A percentile compares a stretch with the other conserved stretches of the same genome.
Conservation (phyloP, 2,888 invertebrate species). For the Andrena hattorfiana region DNA sequence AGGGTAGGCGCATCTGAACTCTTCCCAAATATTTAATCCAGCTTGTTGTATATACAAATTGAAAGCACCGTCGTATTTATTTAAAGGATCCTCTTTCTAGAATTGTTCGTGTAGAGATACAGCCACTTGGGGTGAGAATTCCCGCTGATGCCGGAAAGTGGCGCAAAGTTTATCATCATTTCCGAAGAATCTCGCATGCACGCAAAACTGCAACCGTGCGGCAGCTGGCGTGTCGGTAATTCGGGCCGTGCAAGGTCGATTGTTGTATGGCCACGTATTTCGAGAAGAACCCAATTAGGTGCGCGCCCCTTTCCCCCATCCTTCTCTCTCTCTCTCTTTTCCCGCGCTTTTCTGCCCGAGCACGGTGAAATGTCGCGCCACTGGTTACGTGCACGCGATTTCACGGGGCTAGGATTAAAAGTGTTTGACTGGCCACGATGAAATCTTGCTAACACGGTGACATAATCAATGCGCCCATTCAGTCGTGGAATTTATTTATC, state of each 20-base stretch:
- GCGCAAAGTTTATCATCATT: constrained; percentile 26
- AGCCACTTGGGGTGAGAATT: not conserved
- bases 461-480: constrained; percentile 14
- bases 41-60: not conserved
- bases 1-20: not conserved
- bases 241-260: constrained; percentile 46
- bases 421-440: constrained; percentile 35
- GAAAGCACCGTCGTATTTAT: not conserved
- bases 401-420: constrained; percentile 39
- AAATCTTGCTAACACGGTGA: constrained; percentile 41
- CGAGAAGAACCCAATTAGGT: constrained; percentile 60
- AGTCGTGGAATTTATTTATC: not conserved
- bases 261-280: constrained; percentile 55
- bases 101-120: not conserved
- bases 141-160: constrained; percentile 13
- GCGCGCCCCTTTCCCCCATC: constrained; percentile 21
- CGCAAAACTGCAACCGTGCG: constrained; percentile 41
- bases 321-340: constrained; percentile 19
- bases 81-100: not conserved
- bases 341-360: not conserved
- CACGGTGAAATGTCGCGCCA: constrained; percentile 43
- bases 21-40: not conserved
- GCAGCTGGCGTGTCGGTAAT: constrained; percentile 50
- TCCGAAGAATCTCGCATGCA: constrained; percentile 39
- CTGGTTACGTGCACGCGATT: constrained; percentile 47